Base-by-base conservation (phyloP, 2,888 invertebrate genomes). In the Bugula neritina region DNA sequence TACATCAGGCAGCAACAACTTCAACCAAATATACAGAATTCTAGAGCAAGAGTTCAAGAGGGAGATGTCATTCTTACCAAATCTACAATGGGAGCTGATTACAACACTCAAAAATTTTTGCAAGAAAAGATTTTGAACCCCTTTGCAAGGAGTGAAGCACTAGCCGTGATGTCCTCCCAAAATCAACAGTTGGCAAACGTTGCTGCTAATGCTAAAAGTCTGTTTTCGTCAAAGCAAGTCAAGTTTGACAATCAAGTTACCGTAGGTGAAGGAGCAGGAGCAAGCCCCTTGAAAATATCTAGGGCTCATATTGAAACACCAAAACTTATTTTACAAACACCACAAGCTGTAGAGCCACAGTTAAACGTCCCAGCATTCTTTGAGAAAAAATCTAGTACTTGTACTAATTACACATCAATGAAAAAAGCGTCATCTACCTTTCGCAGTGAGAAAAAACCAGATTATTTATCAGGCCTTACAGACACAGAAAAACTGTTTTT, bases 81-180 rank as follows among this genome's bases (percentile, higher is more conserved):
- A 71, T 77, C 77, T 69, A 78, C 77, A 5, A 78, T 78, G 74
- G 82, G 80, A 1, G 78, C 78, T 34, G 76, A 75, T 71, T 83
- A 80, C 75, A 83, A 81, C 76, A 79, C 79, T 2, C 74, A 74
- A 58, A 82, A 80, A 73, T 83, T 81, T 75, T 76, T 83, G 29
- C 83, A 83, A 75, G 81, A 83, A 52, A 75, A 80, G 54, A 74
- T 76, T 29, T 72, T 83, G 25, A 75, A 77, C 25, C 75, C 73
- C 27, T 74, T 75, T 73, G 77, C 77, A n/a, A 74, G 81, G 25
- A 75, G 77, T 13, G 82, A 82, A 71, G 81, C 82, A 0, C 73
- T 77, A 0, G 73, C 76, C 70, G 72, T 82, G 31, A 81, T 82
- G 79, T 82, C 82, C 0, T 71, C 73, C 10, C 78, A 79, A 72